Base-by-base conservation (phyloP, 2,797 vertebrate genomes). In the Peromyscus aztecus region DNA sequence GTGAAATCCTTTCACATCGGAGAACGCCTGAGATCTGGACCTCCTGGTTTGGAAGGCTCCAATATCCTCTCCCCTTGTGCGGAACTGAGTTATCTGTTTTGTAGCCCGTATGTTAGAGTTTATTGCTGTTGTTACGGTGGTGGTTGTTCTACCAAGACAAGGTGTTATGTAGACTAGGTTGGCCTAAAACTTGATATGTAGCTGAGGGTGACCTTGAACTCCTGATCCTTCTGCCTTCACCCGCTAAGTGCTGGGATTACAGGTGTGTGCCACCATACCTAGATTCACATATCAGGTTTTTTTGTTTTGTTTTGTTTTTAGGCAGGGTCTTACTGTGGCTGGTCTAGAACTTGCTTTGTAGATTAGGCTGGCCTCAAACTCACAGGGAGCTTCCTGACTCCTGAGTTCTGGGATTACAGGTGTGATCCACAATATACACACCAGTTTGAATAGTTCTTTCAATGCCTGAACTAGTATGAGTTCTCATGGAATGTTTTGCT, bases 1-100 rank as follows among this genome's bases (percentile, higher is more conserved):
- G 89, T 90, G 80, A 97, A 95, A 96, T 95, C 81, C 71, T 88
- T 91, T 97, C 87, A 80, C 92, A 88, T 94, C 81, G 21, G 49
- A 90, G 85, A 92, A 61, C 83, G 73, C 76, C 34, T 46, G 71
- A 82, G 86, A 78, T 77, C 87, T 94, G 84, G 83, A 80, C 43
- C 78, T 85, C 84, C 78, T 86, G 46, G 71, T 96, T 61, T 34
- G 49, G n/a, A 94, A 88, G 91, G n/a, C 49, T 71, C 73, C 76
- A 78, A 86, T 73, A 77, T 43, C 89, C 55, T 13, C 57, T 93
- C 9, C 27, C 46, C 17, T 93, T 89, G 29, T 86, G 86, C 92
- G 43, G 89, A 97, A 65, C 27, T 43, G 40, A 91, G 37, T 52
- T 63, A 12, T 91, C 24, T 89, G 29, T 90, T 91, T 87, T 80